phyloP scores from a whole-genome alignment of 2,888 invertebrate species.

The Drymonia ruficornis region DNA sequence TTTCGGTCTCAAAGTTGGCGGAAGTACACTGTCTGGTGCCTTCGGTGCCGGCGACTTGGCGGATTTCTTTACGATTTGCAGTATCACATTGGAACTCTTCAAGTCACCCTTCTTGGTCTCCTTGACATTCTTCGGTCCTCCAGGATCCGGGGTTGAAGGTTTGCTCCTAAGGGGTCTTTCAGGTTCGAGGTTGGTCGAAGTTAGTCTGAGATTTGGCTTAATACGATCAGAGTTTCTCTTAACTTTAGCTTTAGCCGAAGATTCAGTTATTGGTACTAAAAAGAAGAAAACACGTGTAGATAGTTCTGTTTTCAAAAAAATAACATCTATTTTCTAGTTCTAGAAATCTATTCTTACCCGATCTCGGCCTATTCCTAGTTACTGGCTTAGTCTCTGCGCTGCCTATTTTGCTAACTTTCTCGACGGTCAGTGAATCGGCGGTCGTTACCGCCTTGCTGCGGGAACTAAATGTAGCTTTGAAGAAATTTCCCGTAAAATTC shows the following conservation, averaged over 20 bases:
- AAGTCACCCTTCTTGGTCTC: constrained; percentile 53
- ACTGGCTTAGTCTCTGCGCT: constrained; percentile 81
- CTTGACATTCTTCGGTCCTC: constrained; percentile 47
- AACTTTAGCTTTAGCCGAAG: constrained; percentile 51
- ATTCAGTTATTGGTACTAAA: constrained; percentile 33
- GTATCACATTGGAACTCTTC: constrained; percentile 60
- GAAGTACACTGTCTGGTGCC: constrained; percentile 55
- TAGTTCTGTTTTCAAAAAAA: neutral
- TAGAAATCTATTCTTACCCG: constrained; percentile 50
- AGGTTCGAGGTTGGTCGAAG: constrained; percentile 52
- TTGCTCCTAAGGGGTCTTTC: constrained; percentile 60
- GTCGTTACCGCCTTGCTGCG: constrained; percentile 75
- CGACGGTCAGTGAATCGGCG: constrained; percentile 50
- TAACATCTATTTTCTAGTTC: no score
- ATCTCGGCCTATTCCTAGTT: constrained; percentile 77
- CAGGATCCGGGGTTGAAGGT: constrained; percentile 56
- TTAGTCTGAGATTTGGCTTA: constrained; percentile 49
- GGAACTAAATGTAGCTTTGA: constrained; percentile 78
- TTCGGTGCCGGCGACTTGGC: constrained; percentile 48
- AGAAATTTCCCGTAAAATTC: constrained; percentile 73
- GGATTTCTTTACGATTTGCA: constrained; percentile 73
- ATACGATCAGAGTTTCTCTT: constrained; percentile 52
- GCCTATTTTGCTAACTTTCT: constrained; percentile 79
- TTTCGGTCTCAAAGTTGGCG: constrained; percentile 69
- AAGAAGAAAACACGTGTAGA: neutral